Evolutionary conservation across 2,888 invertebrate genomes (phyloP).

Genomic region (Eupsilia transversa): DNA sequence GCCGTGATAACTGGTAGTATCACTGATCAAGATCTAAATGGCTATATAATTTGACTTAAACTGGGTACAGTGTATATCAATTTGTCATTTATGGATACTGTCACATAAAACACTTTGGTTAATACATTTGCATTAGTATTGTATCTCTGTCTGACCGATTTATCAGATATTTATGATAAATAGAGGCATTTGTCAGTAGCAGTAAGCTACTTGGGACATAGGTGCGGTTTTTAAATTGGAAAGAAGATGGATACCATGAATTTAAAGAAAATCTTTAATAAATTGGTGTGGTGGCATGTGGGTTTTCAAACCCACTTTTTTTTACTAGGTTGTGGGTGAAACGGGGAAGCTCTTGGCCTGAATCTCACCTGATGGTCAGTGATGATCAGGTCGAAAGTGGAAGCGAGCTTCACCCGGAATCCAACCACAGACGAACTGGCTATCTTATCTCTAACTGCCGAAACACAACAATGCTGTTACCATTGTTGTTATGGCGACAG

Average conservation of each 20-base stretch:
- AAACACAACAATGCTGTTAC: no score
- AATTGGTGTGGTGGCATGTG: not conserved
- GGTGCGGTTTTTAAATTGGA: conserved; percentile 1
- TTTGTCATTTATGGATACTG: conserved; percentile 40
- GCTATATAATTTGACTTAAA: conserved; percentile 48
- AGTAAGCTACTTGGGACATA: conserved; percentile 13
- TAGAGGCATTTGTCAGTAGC: conserved; percentile 18
- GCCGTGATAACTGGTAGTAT: conserved; percentile 20
- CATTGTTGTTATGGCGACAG: no score
- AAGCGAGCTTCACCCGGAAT: no score
- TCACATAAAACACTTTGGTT: conserved; percentile 45
- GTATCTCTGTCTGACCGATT: conserved; percentile 29
- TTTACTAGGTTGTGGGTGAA: not conserved
- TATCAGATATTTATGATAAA: conserved; percentile 49
- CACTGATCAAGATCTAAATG: conserved; percentile 42
- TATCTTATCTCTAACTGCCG: no score
- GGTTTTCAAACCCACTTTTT: not conserved
- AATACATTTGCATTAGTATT: conserved; percentile 48
- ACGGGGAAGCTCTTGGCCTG: no score
- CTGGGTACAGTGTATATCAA: conserved; percentile 35
- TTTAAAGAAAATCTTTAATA: not conserved
- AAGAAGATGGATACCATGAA: not conserved
- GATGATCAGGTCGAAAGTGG: no score
- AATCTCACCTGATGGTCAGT: no score
- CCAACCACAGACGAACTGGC: no score